Base-by-base conservation (phyloP, 2,888 invertebrate genomes). In the Calameuta pallipes region DNA sequence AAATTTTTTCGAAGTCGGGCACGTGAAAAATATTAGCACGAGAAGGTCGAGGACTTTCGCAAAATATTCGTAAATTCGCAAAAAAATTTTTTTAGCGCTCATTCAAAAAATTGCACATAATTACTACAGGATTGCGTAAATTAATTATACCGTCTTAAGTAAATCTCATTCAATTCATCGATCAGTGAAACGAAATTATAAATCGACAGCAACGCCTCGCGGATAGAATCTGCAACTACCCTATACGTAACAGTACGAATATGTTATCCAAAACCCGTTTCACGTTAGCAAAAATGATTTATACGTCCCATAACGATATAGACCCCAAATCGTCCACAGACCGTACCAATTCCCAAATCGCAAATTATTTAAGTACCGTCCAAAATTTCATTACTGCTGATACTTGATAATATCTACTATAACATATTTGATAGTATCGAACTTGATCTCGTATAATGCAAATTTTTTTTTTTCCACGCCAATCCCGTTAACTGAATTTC, bases 101-200 rank as follows among this genome's bases (percentile, higher is more conserved):
- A 3, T 30, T 70, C 11, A 30, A 30, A 70, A 13, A 31, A 12
- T 30, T 1, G 4, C 13, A 70, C 30, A 0, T 1, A 6, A 30
- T 70, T 9, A 70, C 30, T 30, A 79, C 70, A 74, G 30, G 75
- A 15, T 76, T 76, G 33, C 23, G 11, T 36, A 77, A 37, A 15
- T 68, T 11, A 69, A 74, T 31, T 76, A 78, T 76, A 34, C 33
- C n/a, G 34, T 37, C 73, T 41, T 33, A 6, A 6, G 6, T 41
- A 6, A 41, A 41, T 41, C 41, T 4, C 15, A 41, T 70, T 31
- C 1, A 70, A 70, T n/a, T 30, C 30, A 33, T n/a, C n/a, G 30
- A 15, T 31, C 6, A 13, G 13, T 6, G 0, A 13, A 30, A 30
- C 12, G 30, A 30, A 13, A 31, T 31, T 30, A 71, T 15, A 11